Evolutionary conservation across 2,888 invertebrate species (phyloP).

Genomic region (Drosophila pseudotalamancana): DNA sequence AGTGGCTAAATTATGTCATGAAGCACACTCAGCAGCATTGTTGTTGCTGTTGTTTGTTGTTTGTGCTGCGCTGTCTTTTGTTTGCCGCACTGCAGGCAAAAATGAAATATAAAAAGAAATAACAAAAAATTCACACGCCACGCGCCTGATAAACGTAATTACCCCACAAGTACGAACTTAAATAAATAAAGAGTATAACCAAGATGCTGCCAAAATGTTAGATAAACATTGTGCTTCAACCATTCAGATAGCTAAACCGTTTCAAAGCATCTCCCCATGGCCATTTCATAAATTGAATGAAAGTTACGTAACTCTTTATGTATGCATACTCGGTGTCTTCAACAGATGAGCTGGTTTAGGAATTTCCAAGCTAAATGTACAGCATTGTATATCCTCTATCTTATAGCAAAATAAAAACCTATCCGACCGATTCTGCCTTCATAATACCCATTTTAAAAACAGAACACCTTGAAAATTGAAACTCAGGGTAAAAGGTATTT

Average conservation of each 20-base stretch:
- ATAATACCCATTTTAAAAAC: too few relatives aligned
- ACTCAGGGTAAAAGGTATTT: too few relatives aligned
- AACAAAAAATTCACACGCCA: constrained; percentile 35
- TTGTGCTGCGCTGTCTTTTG: constrained; percentile 41
- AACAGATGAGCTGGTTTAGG: too few relatives aligned
- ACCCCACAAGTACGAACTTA: constrained; percentile 10
- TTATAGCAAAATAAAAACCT: too few relatives aligned
- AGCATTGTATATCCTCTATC: too few relatives aligned
- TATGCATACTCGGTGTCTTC: too few relatives aligned
- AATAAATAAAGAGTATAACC: constrained; percentile 22
- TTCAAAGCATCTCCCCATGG: neutral
- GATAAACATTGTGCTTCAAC: neutral
- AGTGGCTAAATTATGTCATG: constrained; percentile 72
- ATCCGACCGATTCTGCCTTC: too few relatives aligned
- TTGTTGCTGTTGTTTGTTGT: constrained; percentile 15
- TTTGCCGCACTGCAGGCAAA: constrained; percentile 58
- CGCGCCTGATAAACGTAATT: constrained; percentile 52
- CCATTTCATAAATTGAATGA: neutral
- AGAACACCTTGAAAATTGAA: too few relatives aligned
- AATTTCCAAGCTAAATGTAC: too few relatives aligned
- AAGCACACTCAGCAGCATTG: constrained; percentile 13
- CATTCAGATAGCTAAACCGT: neutral
- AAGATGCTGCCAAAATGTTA: constrained; percentile 1
- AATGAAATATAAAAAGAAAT: constrained; percentile 31
- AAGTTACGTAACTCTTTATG: neutral